A percentile compares a stretch with the other conserved stretches of the same genome.
Conservation (phyloP, 2,113 vertebrate species). For the Stigmatopora nigra region DNA sequence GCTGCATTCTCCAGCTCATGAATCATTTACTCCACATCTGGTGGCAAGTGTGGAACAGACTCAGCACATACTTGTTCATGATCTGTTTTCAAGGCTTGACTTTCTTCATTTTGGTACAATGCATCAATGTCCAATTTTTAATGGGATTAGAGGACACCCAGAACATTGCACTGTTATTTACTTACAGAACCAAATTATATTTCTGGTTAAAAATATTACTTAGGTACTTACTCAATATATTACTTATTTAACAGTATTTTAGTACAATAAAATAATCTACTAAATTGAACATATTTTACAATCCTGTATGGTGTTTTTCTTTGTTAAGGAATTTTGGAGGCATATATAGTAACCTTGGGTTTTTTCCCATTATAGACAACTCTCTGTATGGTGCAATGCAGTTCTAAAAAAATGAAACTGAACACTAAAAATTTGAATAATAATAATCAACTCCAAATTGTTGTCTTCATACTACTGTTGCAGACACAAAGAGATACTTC, state of each 20-base stretch:
- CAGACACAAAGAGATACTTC: conserved; percentile 5
- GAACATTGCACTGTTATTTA: neutral
- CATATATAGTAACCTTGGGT: neutral
- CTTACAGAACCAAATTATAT: neutral
- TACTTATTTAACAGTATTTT: neutral
- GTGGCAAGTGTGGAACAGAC: conserved; percentile 27
- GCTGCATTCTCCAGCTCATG: conserved; percentile 31
- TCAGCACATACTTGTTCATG: conserved; percentile 12
- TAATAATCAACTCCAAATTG: no score
- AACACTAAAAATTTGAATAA: no score
- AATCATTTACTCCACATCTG: conserved; percentile 55
- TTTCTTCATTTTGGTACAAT: neutral
- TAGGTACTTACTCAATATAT: no score
- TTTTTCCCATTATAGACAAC: neutral
- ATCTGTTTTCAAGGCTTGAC: conserved; percentile 28
- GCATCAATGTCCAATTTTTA: neutral
- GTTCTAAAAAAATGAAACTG: neutral
- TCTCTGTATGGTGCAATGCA: neutral
- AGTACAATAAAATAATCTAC: neutral
- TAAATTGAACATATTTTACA: neutral
- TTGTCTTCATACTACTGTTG: neutral
- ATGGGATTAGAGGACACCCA: neutral
- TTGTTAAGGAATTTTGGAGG: neutral
- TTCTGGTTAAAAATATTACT: no score
- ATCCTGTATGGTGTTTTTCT: neutral